Evolutionary conservation across 2,113 vertebrate species (phyloP).

Genomic region (Holacanthus passer): DNA sequence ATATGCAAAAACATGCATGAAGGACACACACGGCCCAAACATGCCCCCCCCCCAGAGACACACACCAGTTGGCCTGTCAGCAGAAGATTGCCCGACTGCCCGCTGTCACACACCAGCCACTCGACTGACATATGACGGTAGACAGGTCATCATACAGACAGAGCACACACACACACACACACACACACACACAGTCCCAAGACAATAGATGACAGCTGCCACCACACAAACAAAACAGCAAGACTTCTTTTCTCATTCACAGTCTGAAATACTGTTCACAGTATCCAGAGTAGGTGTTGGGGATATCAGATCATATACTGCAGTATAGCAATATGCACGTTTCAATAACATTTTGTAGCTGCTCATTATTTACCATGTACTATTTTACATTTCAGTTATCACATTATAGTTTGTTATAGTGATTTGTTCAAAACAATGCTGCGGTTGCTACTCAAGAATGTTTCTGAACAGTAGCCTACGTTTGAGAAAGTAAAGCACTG

Average conservation of each 20-base stretch:
- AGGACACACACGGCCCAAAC: not conserved
- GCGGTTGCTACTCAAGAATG: too few species aligned
- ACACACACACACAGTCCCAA: not conserved
- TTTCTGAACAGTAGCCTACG: too few species aligned
- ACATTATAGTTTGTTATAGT: too few species aligned
- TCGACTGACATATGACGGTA: constrained; percentile 5
- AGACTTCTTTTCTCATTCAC: not conserved
- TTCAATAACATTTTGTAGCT: too few species aligned
- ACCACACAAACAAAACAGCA: not conserved
- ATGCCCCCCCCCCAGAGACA: not conserved
- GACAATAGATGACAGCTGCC: not conserved
- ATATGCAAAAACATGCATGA: not conserved
- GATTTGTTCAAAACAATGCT: too few species aligned
- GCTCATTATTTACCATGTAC: too few species aligned
- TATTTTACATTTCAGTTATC: too few species aligned
- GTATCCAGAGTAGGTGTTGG: not conserved
- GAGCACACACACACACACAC: not conserved
- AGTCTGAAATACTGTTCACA: not conserved
- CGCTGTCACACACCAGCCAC: constrained; percentile 12
- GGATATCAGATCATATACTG: not conserved
- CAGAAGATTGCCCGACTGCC: not conserved
- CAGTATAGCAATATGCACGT: too few species aligned
- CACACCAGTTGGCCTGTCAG: not conserved
- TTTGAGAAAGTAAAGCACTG: too few species aligned
- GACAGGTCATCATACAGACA: constrained; percentile 9